Percentiles rank a stretch among this genome's conserved stretches.
Conservation (phyloP, 2,888 invertebrate species). For the Asteroscopus sphinx region DNA sequence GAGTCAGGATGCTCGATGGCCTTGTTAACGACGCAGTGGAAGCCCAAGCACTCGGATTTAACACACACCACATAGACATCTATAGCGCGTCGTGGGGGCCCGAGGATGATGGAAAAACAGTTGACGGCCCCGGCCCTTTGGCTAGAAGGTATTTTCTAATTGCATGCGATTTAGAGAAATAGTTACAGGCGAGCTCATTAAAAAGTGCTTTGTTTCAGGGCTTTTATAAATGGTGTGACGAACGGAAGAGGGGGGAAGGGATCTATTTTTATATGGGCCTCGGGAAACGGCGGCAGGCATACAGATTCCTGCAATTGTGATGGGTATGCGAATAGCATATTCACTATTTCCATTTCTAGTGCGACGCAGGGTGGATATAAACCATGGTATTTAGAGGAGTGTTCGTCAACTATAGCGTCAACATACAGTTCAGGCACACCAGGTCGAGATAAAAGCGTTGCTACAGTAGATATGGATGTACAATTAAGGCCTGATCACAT, state of each 20-base stretch:
- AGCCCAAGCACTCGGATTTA: slow-evolving; percentile 97
- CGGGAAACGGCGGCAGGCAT: slow-evolving; percentile 98
- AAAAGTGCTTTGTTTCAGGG: slow-evolving; percentile 89
- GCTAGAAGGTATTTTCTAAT: slow-evolving; percentile 91
- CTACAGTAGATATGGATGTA: slow-evolving; percentile 97
- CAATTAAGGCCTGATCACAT: slow-evolving; percentile 95
- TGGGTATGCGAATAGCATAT: slow-evolving; percentile 99
- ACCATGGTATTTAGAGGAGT: slow-evolving; percentile 99
- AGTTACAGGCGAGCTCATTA: slow-evolving; percentile 76
- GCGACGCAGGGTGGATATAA: slow-evolving; percentile 98
- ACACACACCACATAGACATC: slow-evolving; percentile 98
- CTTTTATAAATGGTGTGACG: slow-evolving; percentile 97
- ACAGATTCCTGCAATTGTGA: slow-evolving; percentile 99
- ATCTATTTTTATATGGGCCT: slow-evolving; percentile 99
- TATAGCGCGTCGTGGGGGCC: slow-evolving; percentile 99
- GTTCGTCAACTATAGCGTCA: slow-evolving; percentile 99
- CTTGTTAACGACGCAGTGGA: slow-evolving; percentile 99
- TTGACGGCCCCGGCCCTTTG: slow-evolving; percentile 98
- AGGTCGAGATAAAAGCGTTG: slow-evolving; percentile 96
- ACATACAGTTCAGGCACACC: slow-evolving; percentile 99
- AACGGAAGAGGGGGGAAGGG: slow-evolving; percentile 98
- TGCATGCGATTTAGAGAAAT: slow-evolving; percentile 62
- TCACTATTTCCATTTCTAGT: slow-evolving; percentile 99
- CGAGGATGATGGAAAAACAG: slow-evolving; percentile 98
- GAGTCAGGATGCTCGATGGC: slow-evolving; percentile 99